Evolutionary conservation across 2,113 vertebrate species (phyloP), one percentile per base, ranked within the genome.

Genomic region (Gila orcuttii): DNA sequence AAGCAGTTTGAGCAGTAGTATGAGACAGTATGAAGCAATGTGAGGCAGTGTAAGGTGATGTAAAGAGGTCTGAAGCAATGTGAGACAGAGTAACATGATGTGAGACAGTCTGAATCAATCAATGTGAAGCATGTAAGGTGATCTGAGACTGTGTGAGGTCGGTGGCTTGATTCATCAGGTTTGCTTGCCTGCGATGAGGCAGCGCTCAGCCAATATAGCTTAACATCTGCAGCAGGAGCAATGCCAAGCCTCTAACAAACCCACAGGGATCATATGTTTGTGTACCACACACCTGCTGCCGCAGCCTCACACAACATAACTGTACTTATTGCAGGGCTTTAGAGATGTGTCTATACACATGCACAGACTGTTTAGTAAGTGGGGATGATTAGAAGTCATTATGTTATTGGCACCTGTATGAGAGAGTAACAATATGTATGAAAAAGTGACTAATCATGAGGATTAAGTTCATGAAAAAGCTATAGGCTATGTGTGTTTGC

Each of bases 231-330:
- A 83, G 82, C 23, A 83, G 68, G 68, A 83, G 82, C 13, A 52
- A 57, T 57, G 82, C 82, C 82, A 83, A 57, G 82, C 82, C 82
- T 59, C 68, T 83, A 57, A 83, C 50, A 73, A 73, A 83, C 82
- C 82, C 81, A 73, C 50, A 8, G 66, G 66, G 66, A 83, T 50
- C 66, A 83, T 33, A n/a, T 71, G 64, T 39, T 83, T 73, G 81
- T 68, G 82, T 36, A 83, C 7, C 10, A 25, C 50, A 28, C 82
- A 83, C 50, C 82, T 83, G 68, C 68, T 57, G 47, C 62, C 33
- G 28, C 12, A 50, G 39, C 80, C 77, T 79, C 31, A 23, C 21
- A 55, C 50, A 28, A 28, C 23, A 71, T 57, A 7, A 57, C 64
- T 83, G 50, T 83, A 73, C 82, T 52, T 50, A 59, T 42, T 73